Percentiles rank a stretch among this genome's conserved stretches.
Evolutionary conservation across 1,140 invertebrate genomes (phyloP).

Genomic region (Gonioctena quinquepunctata): DNA sequence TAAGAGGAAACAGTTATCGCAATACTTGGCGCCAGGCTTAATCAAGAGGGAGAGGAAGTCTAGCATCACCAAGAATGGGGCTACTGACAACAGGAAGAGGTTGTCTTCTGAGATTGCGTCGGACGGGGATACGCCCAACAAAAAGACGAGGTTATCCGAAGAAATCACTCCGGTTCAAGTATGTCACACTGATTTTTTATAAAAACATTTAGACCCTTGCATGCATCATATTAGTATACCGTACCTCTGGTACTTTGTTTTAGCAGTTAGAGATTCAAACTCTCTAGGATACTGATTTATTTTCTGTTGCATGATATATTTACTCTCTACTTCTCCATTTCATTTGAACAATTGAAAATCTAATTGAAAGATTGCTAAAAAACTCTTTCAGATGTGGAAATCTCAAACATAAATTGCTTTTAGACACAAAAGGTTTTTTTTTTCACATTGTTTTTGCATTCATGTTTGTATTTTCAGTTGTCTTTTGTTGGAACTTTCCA

Average conservation of each 20-base stretch:
- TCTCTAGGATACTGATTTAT: too few species aligned
- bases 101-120: conserved; percentile 41
- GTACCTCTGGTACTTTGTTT: not conserved
- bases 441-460: too few species aligned
- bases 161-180: conserved; percentile 39
- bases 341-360: too few species aligned
- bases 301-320: too few species aligned
- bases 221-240: not conserved
- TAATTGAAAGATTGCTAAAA: too few species aligned
- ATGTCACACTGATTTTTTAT: conserved; percentile 8
- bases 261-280: not conserved
- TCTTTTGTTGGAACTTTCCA: too few species aligned
- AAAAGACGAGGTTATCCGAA: conserved; percentile 46
- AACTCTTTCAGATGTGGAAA: too few species aligned
- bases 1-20: conserved; percentile 69
- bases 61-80: conserved; percentile 44
- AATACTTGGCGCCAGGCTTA: conserved; percentile 73
- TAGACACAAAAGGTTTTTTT: too few species aligned
- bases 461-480: too few species aligned
- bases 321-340: too few species aligned
- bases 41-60: conserved; percentile 71
- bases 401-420: too few species aligned
- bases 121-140: conserved; percentile 29
- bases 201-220: too few species aligned
- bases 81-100: conserved; percentile 38